phyloP scores from a whole-genome alignment of 2,113 vertebrate genomes.

The Burhinus bistriatus region DNA sequence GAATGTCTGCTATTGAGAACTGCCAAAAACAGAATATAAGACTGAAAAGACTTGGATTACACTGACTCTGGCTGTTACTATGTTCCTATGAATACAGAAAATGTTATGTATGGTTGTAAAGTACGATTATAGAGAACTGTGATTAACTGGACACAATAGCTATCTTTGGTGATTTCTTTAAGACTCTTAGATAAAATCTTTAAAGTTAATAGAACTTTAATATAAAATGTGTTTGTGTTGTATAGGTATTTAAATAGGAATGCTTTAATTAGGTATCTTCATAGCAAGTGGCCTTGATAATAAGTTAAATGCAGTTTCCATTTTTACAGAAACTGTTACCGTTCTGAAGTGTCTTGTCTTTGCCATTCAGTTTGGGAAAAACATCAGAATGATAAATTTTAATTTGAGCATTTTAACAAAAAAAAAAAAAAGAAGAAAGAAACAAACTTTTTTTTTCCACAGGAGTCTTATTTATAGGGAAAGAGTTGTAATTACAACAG shows the following conservation, averaged over 20 bases:
- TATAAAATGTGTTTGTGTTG: neutral
- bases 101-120: neutral
- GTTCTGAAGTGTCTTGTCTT: neutral
- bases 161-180: neutral
- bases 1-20: neutral
- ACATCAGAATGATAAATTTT: neutral
- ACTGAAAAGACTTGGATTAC: neutral
- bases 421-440: no score
- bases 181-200: neutral
- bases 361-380: neutral
- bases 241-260: neutral
- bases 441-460: neutral
- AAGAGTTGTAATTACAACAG: neutral
- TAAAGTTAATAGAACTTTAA: neutral
- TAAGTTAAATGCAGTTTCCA: neutral
- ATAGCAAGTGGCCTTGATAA: neutral
- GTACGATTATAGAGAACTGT: neutral
- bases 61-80: neutral
- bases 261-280: neutral
- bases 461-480: neutral
- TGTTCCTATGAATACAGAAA: neutral
- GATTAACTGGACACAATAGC: neutral
- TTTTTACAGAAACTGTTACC: neutral
- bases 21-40: neutral
- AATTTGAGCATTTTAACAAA: neutral